These are phyloP conservation scores for Coracias cyanogaster DNA, from an alignment of 2,797 vertebrate genomes.

Conservation along the genomic window DNA sequence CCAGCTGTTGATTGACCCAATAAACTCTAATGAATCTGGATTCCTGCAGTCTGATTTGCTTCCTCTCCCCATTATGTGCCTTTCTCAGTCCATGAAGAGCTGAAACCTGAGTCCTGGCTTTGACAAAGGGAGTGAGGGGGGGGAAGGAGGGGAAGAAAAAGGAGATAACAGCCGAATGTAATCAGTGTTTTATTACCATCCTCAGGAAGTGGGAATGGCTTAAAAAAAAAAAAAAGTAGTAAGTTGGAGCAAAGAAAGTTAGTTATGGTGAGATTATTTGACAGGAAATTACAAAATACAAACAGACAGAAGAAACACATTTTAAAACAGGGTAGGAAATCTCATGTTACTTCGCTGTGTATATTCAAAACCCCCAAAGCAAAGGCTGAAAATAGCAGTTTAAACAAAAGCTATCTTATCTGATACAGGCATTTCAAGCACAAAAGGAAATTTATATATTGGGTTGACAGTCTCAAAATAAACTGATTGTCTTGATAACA, in stretches of 20 bases:
- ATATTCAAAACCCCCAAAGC: conserved; percentile 78
- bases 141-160: conserved; percentile 46
- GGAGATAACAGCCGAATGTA: conserved; percentile 79
- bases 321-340: conserved; percentile 81
- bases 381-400: conserved; percentile 82
- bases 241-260: conserved; percentile 81
- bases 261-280: conserved; percentile 84
- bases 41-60: conserved; percentile 76
- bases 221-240: neutral
- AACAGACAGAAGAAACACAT: conserved; percentile 83
- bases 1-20: conserved; percentile 72
- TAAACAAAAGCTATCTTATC: conserved; percentile 84
- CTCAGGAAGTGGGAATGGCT: conserved; percentile 79
- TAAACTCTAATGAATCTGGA: conserved; percentile 76
- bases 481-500: conserved; percentile 78
- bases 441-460: conserved; percentile 81
- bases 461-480: conserved; percentile 79
- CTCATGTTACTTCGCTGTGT: conserved; percentile 79
- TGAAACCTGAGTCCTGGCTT: conserved; percentile 69
- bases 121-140: conserved; percentile 56
- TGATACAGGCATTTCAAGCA: conserved; percentile 79
- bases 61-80: conserved; percentile 44
- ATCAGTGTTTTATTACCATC: conserved; percentile 85
- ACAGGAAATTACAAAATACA: conserved; percentile 86
- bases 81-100: conserved; percentile 35